phyloP scores from a whole-genome alignment of 2,797 vertebrate species.

The Acomys russatus region DNA sequence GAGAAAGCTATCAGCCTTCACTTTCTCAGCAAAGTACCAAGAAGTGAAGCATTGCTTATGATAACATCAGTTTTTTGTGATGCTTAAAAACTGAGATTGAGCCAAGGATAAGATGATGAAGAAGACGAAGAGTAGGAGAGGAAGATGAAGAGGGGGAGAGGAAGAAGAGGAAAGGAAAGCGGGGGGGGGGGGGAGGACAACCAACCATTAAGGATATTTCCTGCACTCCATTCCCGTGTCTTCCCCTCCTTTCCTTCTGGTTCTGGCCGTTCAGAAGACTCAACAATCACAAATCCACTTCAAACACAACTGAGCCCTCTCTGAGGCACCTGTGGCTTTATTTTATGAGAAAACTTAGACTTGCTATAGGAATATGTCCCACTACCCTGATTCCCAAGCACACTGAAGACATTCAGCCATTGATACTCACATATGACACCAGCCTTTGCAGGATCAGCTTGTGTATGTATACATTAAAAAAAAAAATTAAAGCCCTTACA shows the following conservation, averaged over 20 bases:
- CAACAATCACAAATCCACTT: constrained; percentile 75
- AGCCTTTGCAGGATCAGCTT: constrained; percentile 87
- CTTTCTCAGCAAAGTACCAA: constrained; percentile 20
- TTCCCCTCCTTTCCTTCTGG: not conserved
- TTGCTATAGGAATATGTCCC: constrained; percentile 69
- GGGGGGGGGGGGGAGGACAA: not conserved
- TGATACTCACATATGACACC: constrained; percentile 80
- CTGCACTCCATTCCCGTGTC: not conserved
- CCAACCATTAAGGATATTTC: not conserved
- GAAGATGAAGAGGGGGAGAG: not conserved
- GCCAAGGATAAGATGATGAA: no score
- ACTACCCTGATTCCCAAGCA: constrained; percentile 67
- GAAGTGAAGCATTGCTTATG: constrained; percentile 36
- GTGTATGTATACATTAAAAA: constrained; percentile 91
- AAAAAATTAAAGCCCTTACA: constrained; percentile 12
- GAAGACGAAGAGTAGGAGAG: not conserved
- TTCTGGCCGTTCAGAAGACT: constrained; percentile 59
- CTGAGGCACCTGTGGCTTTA: constrained; percentile 65
- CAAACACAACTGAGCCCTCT: constrained; percentile 66
- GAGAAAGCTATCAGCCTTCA: constrained; percentile 55
- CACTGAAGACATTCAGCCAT: constrained; percentile 80
- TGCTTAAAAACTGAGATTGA: not conserved
- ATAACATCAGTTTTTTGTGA: not conserved
- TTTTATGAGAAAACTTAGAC: constrained; percentile 66
- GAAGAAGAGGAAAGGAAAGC: not conserved